Conservation (phyloP, 2,113 vertebrate genomes). For the Zingel zingel region DNA sequence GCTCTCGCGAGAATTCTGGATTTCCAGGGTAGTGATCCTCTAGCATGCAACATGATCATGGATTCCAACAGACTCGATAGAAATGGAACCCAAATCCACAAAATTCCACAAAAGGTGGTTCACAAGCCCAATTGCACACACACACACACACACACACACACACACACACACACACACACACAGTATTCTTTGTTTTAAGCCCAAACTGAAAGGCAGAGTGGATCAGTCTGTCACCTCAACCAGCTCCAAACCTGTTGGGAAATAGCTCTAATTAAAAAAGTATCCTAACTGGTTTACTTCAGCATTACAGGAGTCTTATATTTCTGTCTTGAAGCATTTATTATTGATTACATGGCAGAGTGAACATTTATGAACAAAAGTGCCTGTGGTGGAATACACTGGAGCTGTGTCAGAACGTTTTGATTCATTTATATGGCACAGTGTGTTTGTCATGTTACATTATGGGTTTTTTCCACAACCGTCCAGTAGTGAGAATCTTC, state of each 20-base stretch:
- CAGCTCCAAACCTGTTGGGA: neutral
- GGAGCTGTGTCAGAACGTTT: neutral
- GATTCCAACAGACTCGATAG: no score
- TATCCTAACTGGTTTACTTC: neutral
- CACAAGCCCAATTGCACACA: no score
- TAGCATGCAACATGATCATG: no score
- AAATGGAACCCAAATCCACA: neutral
- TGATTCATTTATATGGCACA: neutral
- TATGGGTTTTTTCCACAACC: neutral
- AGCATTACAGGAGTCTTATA: neutral
- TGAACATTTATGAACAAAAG: neutral
- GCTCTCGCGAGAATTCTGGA: no score
- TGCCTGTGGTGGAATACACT: neutral
- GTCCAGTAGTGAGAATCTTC: neutral
- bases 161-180: neutral
- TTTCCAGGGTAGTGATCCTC: no score
- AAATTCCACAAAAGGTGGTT: neutral
- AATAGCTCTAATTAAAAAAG: neutral
- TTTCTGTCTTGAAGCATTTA: neutral
- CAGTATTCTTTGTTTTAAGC: neutral
- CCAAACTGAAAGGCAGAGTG: neutral
- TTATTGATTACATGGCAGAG: neutral
- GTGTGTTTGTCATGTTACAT: neutral
- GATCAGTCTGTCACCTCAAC: slow-evolving; percentile 6
- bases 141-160: no score